These are phyloP conservation scores for Ptychobarbus kaznakovi DNA, from an alignment of 2,797 vertebrate species.

Conservation along the genomic window DNA sequence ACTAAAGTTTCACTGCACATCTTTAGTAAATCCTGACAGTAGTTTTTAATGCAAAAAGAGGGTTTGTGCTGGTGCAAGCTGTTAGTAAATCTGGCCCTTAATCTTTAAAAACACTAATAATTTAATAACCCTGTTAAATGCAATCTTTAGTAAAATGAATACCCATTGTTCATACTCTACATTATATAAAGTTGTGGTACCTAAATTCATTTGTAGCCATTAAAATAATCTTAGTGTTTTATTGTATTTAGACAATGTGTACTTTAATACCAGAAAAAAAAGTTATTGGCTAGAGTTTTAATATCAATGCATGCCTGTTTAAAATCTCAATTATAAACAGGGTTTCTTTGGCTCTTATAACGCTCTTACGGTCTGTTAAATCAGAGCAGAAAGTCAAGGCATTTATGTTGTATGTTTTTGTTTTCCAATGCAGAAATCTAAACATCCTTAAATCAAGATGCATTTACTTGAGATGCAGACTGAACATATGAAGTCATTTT, in stretches of 20 bases:
- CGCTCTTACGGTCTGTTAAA: too few relatives aligned
- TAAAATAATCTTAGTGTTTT: not conserved
- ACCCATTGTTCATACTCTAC: not conserved
- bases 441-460: slow-evolving; percentile 1
- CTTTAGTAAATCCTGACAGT: too few relatives aligned
- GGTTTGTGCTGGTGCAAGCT: too few relatives aligned
- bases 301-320: not conserved
- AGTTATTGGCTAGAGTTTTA: not conserved
- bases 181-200: not conserved
- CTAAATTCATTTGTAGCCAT: not conserved
- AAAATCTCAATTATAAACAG: not conserved
- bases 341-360: too few relatives aligned
- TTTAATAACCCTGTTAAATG: not conserved
- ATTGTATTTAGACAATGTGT: not conserved
- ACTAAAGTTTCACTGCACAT: too few relatives aligned
- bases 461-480: not conserved
- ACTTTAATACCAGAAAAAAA: not conserved
- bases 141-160: not conserved
- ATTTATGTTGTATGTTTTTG: too few relatives aligned
- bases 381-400: too few relatives aligned
- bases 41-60: too few relatives aligned
- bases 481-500: not conserved
- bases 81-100: too few relatives aligned
- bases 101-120: not conserved
- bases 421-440: not conserved